phyloP scores from a whole-genome alignment of 2,888 invertebrate species.

The Rotaria socialis region DNA sequence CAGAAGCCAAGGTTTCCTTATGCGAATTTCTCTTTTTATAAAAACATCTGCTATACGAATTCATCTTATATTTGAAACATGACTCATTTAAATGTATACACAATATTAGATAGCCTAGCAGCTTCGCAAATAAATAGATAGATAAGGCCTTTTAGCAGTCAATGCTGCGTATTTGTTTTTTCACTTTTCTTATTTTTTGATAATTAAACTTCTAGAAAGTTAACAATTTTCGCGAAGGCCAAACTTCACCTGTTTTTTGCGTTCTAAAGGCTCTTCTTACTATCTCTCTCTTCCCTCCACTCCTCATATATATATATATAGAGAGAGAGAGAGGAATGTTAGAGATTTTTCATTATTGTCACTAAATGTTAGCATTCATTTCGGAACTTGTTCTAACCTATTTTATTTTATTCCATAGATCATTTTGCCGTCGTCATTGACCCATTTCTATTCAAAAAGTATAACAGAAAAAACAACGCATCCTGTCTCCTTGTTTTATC shows the following conservation, averaged over 20 bases:
- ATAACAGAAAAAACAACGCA: neutral
- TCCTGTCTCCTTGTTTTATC: neutral
- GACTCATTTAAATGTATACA: neutral
- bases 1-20: neutral
- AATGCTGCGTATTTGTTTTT: neutral
- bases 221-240: neutral
- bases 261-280: neutral
- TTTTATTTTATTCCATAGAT: neutral
- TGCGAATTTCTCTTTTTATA: neutral
- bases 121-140: neutral
- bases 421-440: neutral
- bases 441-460: neutral
- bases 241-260: neutral
- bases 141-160: neutral
- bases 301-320: too few species aligned
- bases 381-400: too few species aligned
- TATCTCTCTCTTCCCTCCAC: too few species aligned
- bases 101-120: neutral
- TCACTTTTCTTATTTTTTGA: neutral
- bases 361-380: neutral
- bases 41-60: too few species aligned
- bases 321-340: too few species aligned
- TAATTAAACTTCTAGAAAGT: neutral
- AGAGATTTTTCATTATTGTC: neutral
- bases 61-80: too few species aligned